Percentiles rank a stretch among this genome's conserved stretches.
Evolutionary conservation across 2,797 vertebrate genomes (phyloP).

Genomic region (Scleropages formosus): DNA sequence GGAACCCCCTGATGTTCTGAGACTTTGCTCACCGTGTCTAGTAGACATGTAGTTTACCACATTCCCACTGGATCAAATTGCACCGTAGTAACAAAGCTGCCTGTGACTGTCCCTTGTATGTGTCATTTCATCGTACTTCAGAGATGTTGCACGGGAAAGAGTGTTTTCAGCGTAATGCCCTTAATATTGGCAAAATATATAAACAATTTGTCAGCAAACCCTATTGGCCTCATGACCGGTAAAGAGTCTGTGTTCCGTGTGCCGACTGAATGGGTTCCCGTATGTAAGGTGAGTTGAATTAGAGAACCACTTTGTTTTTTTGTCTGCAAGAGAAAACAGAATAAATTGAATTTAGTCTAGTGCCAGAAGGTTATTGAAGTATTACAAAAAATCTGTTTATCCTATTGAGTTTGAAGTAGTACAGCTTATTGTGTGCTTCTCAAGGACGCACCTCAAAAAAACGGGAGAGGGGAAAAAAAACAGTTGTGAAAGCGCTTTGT

Average conservation of each 20-base stretch:
- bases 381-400: constrained; percentile 60
- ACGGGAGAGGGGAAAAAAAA: too few relatives aligned
- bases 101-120: too few relatives aligned
- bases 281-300: constrained; percentile 58
- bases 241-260: constrained; percentile 36
- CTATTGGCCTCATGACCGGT: background rate
- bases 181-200: background rate
- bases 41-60: too few relatives aligned
- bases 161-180: background rate
- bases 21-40: too few relatives aligned
- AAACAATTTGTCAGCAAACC: constrained; percentile 1
- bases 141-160: background rate
- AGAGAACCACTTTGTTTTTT: constrained; percentile 50
- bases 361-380: constrained; percentile 57
- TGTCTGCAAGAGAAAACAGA: constrained; percentile 57
- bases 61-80: too few relatives aligned
- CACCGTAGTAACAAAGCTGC: too few relatives aligned
- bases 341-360: constrained; percentile 64
- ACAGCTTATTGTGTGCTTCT: constrained; percentile 58
- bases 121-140: too few relatives aligned
- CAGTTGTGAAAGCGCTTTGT: constrained; percentile 24
- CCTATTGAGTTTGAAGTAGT: constrained; percentile 52
- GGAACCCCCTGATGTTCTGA: too few relatives aligned
- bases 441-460: constrained; percentile 65
- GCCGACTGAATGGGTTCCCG: constrained; percentile 50